Conservation (phyloP, 2,113 vertebrate species). For the Isurus oxyrinchus region DNA sequence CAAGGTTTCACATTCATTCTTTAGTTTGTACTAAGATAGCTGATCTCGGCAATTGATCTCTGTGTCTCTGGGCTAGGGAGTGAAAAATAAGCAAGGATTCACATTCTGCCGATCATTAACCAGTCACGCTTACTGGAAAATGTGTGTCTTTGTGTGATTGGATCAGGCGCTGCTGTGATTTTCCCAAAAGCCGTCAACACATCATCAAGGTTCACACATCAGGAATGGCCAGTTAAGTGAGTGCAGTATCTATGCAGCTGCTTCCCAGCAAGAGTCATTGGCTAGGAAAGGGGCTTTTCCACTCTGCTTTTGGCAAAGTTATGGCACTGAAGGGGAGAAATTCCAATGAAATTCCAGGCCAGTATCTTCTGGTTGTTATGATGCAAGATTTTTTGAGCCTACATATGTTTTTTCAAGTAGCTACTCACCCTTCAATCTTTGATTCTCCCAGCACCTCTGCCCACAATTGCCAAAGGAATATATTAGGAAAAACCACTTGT, state of each 20-base stretch:
- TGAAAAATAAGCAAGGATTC: not conserved
- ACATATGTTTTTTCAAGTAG: not conserved
- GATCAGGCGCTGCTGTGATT: not conserved
- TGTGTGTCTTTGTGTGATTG: not conserved
- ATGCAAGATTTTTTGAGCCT: not conserved
- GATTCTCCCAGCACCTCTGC: not conserved
- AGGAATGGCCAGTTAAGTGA: not conserved
- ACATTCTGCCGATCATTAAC: not conserved
- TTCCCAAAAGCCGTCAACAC: not conserved
- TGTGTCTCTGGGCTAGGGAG: not conserved
- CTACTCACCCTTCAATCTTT: not conserved
- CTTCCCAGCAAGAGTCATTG: not conserved
- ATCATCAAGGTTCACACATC: constrained; percentile 11
- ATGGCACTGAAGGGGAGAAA: not conserved
- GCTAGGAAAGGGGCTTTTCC: not conserved
- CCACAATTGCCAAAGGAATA: constrained; percentile 9
- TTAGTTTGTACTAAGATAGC: not conserved
- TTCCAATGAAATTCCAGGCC: not conserved
- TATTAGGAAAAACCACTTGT: not conserved
- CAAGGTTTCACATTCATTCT: not conserved
- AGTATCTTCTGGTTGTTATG: not conserved
- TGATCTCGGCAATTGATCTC: not conserved
- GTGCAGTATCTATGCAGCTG: not conserved
- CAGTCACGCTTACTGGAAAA: not conserved
- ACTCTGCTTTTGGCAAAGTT: not conserved